phyloP scores from a whole-genome alignment of 2,797 vertebrate species.

The Trachops cirrhosus region DNA sequence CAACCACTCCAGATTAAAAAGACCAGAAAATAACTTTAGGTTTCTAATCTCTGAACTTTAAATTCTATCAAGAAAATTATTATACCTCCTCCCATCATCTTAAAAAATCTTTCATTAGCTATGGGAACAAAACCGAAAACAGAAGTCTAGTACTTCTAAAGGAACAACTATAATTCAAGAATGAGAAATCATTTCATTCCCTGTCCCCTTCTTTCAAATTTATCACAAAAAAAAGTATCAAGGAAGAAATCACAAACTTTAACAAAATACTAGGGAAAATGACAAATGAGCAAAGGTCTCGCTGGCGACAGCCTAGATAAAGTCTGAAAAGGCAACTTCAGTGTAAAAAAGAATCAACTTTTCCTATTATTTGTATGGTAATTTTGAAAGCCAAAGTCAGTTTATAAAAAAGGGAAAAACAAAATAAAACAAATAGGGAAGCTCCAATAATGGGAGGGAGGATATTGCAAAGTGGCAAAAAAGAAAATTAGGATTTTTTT shows the following conservation, averaged over 20 bases:
- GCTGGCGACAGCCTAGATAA: background rate
- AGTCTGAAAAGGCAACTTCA: background rate
- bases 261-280: constrained; percentile 30
- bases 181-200: background rate
- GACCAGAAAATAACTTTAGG: constrained; percentile 39
- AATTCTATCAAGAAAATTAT: constrained; percentile 50
- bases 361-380: background rate
- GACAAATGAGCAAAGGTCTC: constrained; percentile 15
- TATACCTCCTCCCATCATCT: background rate
- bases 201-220: background rate
- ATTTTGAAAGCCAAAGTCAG: background rate
- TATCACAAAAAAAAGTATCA: background rate
- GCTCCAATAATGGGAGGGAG: background rate
- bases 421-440: background rate
- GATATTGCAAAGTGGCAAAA: background rate
- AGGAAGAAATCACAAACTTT: constrained; percentile 32
- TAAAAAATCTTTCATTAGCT: constrained; percentile 21
- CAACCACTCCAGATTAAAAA: constrained; percentile 17
- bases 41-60: constrained; percentile 49
- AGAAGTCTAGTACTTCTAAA: background rate
- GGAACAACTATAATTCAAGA: constrained; percentile 19
- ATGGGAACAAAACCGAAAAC: constrained; percentile 7
- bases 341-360: constrained; percentile 10
- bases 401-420: background rate
- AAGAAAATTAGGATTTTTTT: background rate